Evolutionary conservation across 1,140 invertebrate species (phyloP), one percentile per base, ranked within the genome.

Genomic region (Caerostris darwini): DNA sequence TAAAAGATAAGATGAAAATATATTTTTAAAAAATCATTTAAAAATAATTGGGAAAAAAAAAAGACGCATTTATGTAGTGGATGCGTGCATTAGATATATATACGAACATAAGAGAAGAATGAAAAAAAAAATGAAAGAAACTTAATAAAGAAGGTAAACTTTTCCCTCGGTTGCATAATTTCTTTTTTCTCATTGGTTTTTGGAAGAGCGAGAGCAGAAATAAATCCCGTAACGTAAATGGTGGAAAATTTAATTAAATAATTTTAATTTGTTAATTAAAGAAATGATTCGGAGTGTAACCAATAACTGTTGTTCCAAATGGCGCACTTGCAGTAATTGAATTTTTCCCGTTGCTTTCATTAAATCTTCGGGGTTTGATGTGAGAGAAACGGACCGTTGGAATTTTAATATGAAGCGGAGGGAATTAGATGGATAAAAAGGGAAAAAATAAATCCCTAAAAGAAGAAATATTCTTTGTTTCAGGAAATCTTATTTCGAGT

Each of bases 201-300:
- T 12, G 69, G 4, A 77, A 77, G 7, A 67, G 61, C 14, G 12
- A 77, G 10, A 50, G 69, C 69, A 34, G 69, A 77, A 77, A 77
- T 77, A 77, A 77, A 77, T 77, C 69, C 50, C 69, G 50, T 77
- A 34, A 77, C 69, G 69, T 77, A 77, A 77, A 77, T 77, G 69
- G 69, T 53, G 69, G 69, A 77, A 77, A 77, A 77, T 77, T 77
- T 77, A 77, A 77, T 77, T 77, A 77, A 77, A 77, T 77, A 77
- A 77, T 77, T 77, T 77, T 77, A 77, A 77, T 77, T 77, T 77
- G 69, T 50, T 77, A 77, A 77, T 77, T 77, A 77, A 77, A 77
- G 69, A 77, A 77, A 77, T 77, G 69, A 77, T 77, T 77, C 69
- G 19, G 69, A 77, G 69, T 77, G 69, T 77, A 77, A 77, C 69